Evolutionary conservation across 1,140 invertebrate genomes (phyloP).

Genomic region (Drosophila tsacasi): DNA sequence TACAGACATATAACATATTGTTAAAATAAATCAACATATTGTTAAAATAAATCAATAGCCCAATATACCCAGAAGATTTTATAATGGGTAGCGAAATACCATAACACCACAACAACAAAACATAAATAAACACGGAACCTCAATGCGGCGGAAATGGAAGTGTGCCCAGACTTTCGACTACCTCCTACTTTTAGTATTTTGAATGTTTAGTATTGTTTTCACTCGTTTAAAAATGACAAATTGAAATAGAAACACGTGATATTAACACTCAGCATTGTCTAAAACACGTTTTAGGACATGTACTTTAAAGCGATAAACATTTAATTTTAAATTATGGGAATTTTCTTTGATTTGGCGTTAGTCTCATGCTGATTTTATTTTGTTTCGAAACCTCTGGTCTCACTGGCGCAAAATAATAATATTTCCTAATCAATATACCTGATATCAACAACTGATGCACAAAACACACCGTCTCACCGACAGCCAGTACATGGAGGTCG

Average conservation of each 20-base stretch:
- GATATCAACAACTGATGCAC: constrained; percentile 73
- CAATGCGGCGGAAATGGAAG: constrained; percentile 18
- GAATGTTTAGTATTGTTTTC: background rate
- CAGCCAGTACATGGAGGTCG: constrained; percentile 75
- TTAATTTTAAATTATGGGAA: background rate
- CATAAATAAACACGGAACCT: constrained; percentile 10
- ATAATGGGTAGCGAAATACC: background rate
- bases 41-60: background rate
- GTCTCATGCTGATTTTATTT: background rate
- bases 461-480: constrained; percentile 70
- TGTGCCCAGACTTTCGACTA: background rate
- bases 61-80: background rate
- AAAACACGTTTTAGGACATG: background rate
- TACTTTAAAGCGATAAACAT: accelerated
- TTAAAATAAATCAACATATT: too few relatives aligned
- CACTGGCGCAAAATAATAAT: constrained; percentile 39
- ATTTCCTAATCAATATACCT: constrained; percentile 52
- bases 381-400: background rate
- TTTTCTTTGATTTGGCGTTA: constrained; percentile 10
- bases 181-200: background rate
- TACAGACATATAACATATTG: too few relatives aligned
- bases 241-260: background rate
- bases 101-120: constrained; percentile 3
- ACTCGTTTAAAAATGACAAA: background rate
- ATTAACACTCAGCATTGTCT: too few relatives aligned